These are phyloP conservation scores for Cygnus olor DNA, from an alignment of 2,797 vertebrate species.

Conservation along the genomic window DNA sequence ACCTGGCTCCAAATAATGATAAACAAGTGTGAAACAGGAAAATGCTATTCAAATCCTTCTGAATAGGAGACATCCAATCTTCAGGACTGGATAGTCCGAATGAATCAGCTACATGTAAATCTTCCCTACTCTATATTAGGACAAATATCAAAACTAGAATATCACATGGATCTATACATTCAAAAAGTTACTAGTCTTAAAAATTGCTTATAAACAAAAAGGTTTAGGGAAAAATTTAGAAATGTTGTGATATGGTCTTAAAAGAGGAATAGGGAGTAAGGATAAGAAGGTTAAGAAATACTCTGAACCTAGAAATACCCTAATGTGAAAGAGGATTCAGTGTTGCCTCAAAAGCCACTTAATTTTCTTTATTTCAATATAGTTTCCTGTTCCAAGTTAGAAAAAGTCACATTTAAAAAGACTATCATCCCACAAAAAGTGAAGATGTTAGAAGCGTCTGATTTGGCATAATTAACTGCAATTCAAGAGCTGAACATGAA, in stretches of 20 bases:
- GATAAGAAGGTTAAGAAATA: neutral
- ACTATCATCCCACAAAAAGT: neutral
- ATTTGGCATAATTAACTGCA: neutral
- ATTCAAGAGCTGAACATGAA: neutral
- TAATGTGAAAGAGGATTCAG: neutral
- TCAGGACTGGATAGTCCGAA: neutral
- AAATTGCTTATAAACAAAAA: neutral
- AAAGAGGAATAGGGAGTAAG: neutral
- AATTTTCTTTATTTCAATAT: neutral
- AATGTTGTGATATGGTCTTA: neutral
- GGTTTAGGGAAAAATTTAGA: neutral
- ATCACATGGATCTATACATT: fast-evolving
- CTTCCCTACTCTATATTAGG: neutral
- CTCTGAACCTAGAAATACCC: neutral
- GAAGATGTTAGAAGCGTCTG: neutral
- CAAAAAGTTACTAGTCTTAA: neutral
- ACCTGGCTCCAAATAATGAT: neutral
- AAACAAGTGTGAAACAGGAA: neutral
- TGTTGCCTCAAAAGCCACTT: neutral
- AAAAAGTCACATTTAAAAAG: neutral
- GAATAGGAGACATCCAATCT: neutral
- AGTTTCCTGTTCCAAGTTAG: neutral
- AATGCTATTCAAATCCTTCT: neutral
- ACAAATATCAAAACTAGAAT: fast-evolving
- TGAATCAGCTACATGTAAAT: neutral